Evolutionary conservation across 2,797 vertebrate genomes (phyloP).

Genomic region (Florisuga fusca): DNA sequence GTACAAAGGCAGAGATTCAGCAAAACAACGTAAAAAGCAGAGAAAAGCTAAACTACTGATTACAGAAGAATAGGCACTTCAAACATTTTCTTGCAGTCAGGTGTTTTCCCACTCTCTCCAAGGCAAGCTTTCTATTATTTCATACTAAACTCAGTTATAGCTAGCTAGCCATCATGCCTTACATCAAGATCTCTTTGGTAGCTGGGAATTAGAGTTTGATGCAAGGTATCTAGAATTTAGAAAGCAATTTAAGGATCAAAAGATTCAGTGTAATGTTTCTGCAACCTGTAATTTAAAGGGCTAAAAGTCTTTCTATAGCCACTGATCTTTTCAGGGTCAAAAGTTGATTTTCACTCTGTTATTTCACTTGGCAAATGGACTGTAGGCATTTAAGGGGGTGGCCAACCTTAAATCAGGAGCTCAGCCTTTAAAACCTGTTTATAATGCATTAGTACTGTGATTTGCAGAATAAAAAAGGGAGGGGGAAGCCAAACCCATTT

Average conservation of each 20-base stretch:
- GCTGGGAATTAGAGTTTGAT: neutral
- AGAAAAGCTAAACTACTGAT: neutral
- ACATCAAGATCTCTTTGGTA: neutral
- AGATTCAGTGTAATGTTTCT: slow-evolving; percentile 28
- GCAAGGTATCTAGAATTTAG: slow-evolving; percentile 23
- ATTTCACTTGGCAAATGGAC: slow-evolving; percentile 31
- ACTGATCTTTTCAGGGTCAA: neutral
- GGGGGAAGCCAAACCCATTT: neutral
- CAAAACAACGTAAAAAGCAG: neutral
- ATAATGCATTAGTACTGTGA: neutral
- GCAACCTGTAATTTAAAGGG: slow-evolving; percentile 33
- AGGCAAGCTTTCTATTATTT: neutral
- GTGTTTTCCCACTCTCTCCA: neutral
- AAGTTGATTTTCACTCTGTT: slow-evolving; percentile 20
- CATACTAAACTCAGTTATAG: neutral
- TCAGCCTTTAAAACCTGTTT: neutral
- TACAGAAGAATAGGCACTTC: neutral
- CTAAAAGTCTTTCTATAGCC: slow-evolving; percentile 26
- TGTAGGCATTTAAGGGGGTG: neutral
- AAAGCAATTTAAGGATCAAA: slow-evolving; percentile 44
- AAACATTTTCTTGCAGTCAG: neutral
- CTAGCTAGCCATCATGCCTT: neutral
- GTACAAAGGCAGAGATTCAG: neutral
- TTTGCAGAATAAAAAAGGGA: neutral
- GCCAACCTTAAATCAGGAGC: neutral